phyloP scores from a whole-genome alignment of 2,797 vertebrate species.

The Heteromormyrus szaboi region DNA sequence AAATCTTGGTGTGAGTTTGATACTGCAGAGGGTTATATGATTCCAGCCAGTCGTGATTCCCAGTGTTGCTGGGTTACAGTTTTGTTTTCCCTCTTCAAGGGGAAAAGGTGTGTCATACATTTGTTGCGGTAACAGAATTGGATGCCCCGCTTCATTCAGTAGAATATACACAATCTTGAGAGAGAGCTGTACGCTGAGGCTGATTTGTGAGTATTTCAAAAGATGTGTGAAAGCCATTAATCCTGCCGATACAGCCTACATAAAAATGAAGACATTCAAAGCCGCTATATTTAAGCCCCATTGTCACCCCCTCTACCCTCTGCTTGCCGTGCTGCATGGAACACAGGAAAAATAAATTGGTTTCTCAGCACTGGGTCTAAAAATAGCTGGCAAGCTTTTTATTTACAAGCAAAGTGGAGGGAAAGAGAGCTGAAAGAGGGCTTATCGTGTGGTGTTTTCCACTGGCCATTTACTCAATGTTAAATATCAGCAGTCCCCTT shows the following conservation, averaged over 20 bases:
- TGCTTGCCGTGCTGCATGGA: constrained; percentile 13
- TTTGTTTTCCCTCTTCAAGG: background rate
- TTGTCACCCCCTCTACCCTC: background rate
- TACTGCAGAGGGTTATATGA: background rate
- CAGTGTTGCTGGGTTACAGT: background rate
- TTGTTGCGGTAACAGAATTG: background rate
- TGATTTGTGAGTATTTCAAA: constrained; percentile 19
- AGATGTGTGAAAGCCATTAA: constrained; percentile 28
- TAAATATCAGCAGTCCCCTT: constrained; percentile 46
- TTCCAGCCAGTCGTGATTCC: background rate
- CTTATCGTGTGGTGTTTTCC: background rate
- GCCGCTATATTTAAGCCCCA: constrained; percentile 33
- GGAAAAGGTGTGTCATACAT: background rate
- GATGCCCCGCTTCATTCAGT: background rate
- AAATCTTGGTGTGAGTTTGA: background rate
- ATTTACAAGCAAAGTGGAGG: constrained; percentile 13
- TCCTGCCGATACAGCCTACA: constrained; percentile 25
- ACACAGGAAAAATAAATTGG: constrained; percentile 37
- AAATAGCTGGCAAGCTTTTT: constrained; percentile 19
- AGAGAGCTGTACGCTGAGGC: background rate
- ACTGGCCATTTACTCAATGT: constrained; percentile 32
- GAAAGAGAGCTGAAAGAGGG: constrained; percentile 38
- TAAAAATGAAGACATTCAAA: constrained; percentile 30
- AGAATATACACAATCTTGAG: background rate
- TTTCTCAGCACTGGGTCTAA: constrained; percentile 29